These are phyloP conservation scores for Otus sunia DNA, from an alignment of 2,113 vertebrate species.

Conservation along the genomic window DNA sequence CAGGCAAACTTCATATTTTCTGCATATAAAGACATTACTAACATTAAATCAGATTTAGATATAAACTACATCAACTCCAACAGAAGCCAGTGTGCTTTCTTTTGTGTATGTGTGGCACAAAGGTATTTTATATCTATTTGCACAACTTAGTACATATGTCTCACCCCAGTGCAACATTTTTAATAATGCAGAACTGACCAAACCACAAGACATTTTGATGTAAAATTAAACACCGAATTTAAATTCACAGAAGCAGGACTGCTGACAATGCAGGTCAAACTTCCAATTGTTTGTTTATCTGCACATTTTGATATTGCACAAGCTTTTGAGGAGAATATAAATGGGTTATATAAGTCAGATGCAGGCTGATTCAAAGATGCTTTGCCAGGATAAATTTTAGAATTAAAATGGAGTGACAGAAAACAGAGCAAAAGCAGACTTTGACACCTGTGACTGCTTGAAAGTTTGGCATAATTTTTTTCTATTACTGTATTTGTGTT, in stretches of 20 bases:
- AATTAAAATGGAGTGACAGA: not conserved
- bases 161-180: not conserved
- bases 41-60: not conserved
- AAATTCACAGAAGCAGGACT: not conserved
- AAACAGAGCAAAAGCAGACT: not conserved
- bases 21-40: not conserved
- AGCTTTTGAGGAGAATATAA: not conserved
- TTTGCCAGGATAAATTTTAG: not conserved
- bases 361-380: not conserved
- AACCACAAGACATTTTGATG: not conserved
- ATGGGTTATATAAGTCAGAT: not conserved
- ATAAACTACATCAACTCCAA: not conserved
- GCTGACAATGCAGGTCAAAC: not conserved
- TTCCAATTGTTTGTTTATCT: rapidly evolving
- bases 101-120: not conserved
- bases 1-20: not conserved
- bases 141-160: not conserved
- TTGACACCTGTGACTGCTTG: not conserved
- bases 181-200: not conserved
- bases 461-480: not conserved
- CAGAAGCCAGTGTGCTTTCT: not conserved
- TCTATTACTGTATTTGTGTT: not conserved
- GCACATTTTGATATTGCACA: not conserved
- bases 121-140: not conserved
- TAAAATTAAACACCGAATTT: not conserved